Base-by-base conservation (phyloP, 2,113 vertebrate genomes). In the Hystrix cristata region DNA sequence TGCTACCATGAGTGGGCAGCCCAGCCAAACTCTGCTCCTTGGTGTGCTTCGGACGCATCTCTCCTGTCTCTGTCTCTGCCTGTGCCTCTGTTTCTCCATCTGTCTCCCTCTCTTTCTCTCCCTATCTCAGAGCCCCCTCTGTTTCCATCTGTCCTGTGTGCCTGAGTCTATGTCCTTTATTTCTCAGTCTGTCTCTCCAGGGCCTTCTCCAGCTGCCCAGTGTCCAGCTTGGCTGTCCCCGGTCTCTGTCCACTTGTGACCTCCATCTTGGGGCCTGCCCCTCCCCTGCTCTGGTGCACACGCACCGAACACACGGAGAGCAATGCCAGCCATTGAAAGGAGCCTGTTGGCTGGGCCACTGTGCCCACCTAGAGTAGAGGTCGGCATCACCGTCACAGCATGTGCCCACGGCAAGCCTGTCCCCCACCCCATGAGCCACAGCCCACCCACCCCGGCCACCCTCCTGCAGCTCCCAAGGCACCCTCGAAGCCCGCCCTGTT, bases 381-480 rank as follows among this genome's bases (percentile, higher is more conserved):
- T 19, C 3, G 8, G 15, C 16, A 31, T 55, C 29, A 29, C 48
- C 9, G 3, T 55, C 76, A 34, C 16, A n/a, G 48, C 12, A 13
- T 8, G 1, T 23, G 43, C 43, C 38, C 25, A 29, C 23, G 43
- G 43, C 72, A 76, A 27, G 43, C 4, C 4, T 13, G 13, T 46
- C 25, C 12, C 43, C 23, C 23, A 12, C 72, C 72, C 23, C 18
- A 16, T 55, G 76, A 55, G 48, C 51, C 29, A 34, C 51, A 51
- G 72, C 43, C 25, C 21, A 5, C 43, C 25, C 14, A 18, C 48
- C 29, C n/a, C 3, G 3, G 31, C 46, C 0, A 0, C 55, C 72
- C 72, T 53, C 59, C 0, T 0, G 0, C 0, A 0, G 85, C 81
- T n/a, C 23, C 31, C 38, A 4, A 6, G 0, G 0, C 0, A 1